Base-by-base conservation (phyloP, 2,797 vertebrate species). In the Phataginus tricuspis region DNA sequence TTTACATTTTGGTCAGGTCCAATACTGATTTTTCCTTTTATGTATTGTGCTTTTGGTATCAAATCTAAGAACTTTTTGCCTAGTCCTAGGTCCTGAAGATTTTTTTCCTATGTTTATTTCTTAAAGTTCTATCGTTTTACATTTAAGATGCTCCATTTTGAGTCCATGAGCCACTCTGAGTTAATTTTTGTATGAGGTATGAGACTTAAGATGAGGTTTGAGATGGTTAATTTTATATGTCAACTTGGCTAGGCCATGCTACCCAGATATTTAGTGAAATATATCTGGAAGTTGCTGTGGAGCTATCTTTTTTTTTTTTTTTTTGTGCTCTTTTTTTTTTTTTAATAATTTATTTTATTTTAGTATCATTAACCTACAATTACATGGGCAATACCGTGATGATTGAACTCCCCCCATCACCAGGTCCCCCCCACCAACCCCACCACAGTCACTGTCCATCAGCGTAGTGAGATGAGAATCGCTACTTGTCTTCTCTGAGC, bases 131-230 rank as follows among this genome's bases (percentile, higher is more conserved):
- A 31, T 90, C 42, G 49, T 72, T 92, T 90, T 72, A 69, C 49
- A 79, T 80, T 68, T 75, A 96, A 82, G 42, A 42, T 42, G 42
- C 42, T 42, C 42, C 42, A 42, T 42, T 42, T 42, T 42, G 42
- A 42, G 15, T 51, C 12, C 37, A 86, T n/a, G 45, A 61, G 55
- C 34, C 72, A 77, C 53, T 96, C 71, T 92, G 16, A 94, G 71
- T 84, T 87, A 78, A 72, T 21, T 90, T 94, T 92, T 90, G 21
- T 78, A n/a, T 79, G 69, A 90, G 49, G 5, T 79, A 37, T 83
- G n/a, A 84, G 29, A 78, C 68, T 95, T 51, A 93, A 34, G 39
- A 61, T 7, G 7, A 86, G 25, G 4, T 86, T 83, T 78, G 42
- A 91, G 49, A 45, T 64, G 57, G n/a, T 49, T 55, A 51, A 78